Conservation (phyloP, 53 echinoderm and acorn worm species). For the Temnopleurus reevesii region DNA sequence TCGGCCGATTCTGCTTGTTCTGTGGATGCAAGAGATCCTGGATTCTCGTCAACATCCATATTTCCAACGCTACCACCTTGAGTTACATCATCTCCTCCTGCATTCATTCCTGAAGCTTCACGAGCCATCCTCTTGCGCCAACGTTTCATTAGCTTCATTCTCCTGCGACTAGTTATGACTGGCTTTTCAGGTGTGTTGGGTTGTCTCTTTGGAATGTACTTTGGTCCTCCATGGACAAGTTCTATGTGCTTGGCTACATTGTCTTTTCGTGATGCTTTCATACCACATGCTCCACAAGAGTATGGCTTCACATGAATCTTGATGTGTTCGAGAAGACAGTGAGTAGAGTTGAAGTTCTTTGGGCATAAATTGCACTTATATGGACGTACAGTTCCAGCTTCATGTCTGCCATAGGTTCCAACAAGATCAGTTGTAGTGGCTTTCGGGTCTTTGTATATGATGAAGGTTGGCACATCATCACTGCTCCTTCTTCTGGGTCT, state of each 20-base stretch:
- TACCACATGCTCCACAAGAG: slow-evolving; percentile 84
- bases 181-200: slow-evolving; percentile 5
- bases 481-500: slow-evolving; percentile 52
- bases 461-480: slow-evolving; percentile 60
- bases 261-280: slow-evolving; percentile 91
- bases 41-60: not conserved
- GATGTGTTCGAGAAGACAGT: slow-evolving; percentile 95
- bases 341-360: slow-evolving; percentile 89
- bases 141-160: slow-evolving; percentile 43
- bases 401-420: slow-evolving; percentile 68
- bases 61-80: slow-evolving; percentile 54
- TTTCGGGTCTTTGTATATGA: slow-evolving; percentile 75
- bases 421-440: slow-evolving; percentile 83
- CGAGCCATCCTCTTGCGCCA: slow-evolving; percentile 35
- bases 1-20: not conserved
- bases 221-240: slow-evolving; percentile 85
- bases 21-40: not conserved
- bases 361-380: slow-evolving; percentile 82
- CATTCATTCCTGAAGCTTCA: not conserved
- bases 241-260: slow-evolving; percentile 95
- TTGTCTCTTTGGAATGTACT: slow-evolving; percentile 80
- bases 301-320: slow-evolving; percentile 97
- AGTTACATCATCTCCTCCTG: not conserved
- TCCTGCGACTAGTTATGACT: slow-evolving; percentile 34
- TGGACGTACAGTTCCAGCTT: slow-evolving; percentile 71